A percentile compares a stretch with the other conserved stretches of the same genome.
Evolutionary conservation across 2,888 invertebrate genomes (phyloP).

Genomic region (Philereme transversata): DNA sequence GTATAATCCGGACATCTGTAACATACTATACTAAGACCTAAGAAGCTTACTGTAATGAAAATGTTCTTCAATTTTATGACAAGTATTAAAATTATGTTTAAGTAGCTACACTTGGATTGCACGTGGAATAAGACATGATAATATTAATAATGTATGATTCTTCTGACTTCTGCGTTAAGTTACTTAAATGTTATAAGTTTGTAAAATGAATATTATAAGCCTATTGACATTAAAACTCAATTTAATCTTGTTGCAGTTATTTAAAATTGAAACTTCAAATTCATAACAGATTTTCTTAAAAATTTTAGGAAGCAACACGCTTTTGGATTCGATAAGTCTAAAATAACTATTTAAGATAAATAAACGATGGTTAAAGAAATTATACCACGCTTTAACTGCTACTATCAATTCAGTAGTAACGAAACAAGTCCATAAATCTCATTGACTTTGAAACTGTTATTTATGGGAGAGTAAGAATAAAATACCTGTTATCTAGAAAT

Average conservation of each 20-base stretch:
- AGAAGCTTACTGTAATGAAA: constrained; percentile 27
- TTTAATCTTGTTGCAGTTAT: too few species aligned
- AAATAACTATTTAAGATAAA: neutral
- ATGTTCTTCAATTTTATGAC: constrained; percentile 16
- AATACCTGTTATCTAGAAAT: constrained; percentile 14
- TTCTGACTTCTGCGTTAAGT: too few species aligned
- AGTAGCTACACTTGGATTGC: constrained; percentile 1
- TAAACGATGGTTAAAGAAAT: neutral
- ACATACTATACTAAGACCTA: neutral
- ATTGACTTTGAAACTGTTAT: constrained; percentile 23
- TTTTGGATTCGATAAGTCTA: neutral
- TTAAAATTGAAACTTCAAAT: too few species aligned
- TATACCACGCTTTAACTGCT: constrained; percentile 2
- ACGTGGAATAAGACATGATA: neutral
- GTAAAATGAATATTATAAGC: too few species aligned
- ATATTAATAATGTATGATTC: neutral
- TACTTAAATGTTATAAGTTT: too few species aligned
- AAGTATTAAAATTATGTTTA: constrained; percentile 12
- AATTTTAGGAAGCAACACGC: too few species aligned
- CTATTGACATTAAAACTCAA: too few species aligned
- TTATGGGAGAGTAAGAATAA: constrained; percentile 26
- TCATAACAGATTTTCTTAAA: too few species aligned
- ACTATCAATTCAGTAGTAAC: constrained; percentile 26
- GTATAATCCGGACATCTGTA: constrained; percentile 29
- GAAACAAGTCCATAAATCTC: constrained; percentile 29